Base-by-base conservation (phyloP, 2,113 vertebrate species). In the Artemisiospiza belli region DNA sequence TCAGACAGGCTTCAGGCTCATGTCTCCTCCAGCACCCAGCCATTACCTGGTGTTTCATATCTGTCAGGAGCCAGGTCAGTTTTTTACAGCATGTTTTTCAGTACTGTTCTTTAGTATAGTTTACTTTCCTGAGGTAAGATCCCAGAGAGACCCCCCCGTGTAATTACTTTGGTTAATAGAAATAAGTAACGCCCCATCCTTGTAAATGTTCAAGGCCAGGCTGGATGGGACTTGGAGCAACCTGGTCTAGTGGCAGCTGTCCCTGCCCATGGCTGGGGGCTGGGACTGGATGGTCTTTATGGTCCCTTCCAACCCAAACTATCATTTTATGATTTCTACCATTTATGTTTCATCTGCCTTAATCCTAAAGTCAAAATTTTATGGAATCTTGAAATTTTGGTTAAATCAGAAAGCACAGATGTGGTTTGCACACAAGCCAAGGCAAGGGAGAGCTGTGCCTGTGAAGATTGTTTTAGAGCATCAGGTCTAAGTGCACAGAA, bases 371-470 rank as follows among this genome's bases (percentile, higher is more conserved):
- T 51, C 4, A 11, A 43, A 73, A 24, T 85, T 58, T n/a, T 44
- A 47, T 33, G 18, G 24, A 23, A 63, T 68, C 55, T 49, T 83
- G 27, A n/a, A 7, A 33, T 70, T 62, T 83, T 88, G 30, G 6
- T 81, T 93, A 78, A 78, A 88, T 63, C 51, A 52, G 76, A 66
- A 85, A 62, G 47, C 5, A 3, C 10, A 73, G 67, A 16, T 3
- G 2, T 4, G 0, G 37, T 80, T 62, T 69, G 78, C 41, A n/a
- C 0, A 1, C 4, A 15, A 70, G 31, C 63, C 3, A 8, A 49
- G 37, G 19, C 20, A 87, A 61, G 41, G 13, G 64, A 52, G 41
- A 62, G 31, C 28, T 74, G 23, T 0, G 1, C 33, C 35, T 31
- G 12, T 31, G 46, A 52, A 57, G 33, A 44, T 23, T 7, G 0